Evolutionary conservation across 2,113 vertebrate species (phyloP).

Genomic region (Falco punctatus): DNA sequence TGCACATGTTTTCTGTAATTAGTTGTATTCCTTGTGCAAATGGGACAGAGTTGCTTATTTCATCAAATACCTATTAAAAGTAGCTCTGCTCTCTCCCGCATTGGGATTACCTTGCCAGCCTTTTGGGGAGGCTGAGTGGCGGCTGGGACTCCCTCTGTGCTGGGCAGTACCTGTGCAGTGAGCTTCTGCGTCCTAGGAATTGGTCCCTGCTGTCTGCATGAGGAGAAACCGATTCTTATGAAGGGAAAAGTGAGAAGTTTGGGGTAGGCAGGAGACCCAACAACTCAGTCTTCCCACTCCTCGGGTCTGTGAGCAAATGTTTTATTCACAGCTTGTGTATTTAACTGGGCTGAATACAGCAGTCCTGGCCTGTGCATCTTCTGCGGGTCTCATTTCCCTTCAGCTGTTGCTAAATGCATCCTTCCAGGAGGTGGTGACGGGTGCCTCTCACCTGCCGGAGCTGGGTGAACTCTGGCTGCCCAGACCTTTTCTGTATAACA

Average conservation of each 20-base stretch:
- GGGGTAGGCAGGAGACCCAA: neutral
- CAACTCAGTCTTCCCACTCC: neutral
- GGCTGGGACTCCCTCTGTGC: neutral
- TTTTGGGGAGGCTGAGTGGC: accelerated
- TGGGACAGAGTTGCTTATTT: neutral
- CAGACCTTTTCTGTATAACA: neutral
- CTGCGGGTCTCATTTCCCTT: neutral
- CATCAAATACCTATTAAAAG: neutral
- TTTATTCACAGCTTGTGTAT: neutral
- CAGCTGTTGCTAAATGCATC: neutral
- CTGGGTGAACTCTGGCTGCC: neutral
- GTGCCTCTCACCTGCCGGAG: neutral
- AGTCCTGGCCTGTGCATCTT: neutral
- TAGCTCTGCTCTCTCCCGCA: neutral
- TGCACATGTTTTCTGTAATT: neutral
- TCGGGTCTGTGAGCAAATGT: neutral
- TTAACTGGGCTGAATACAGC: neutral
- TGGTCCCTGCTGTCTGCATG: accelerated
- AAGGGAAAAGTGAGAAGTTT: neutral
- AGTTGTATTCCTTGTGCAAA: neutral
- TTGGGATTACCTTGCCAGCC: neutral
- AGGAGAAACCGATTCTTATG: neutral
- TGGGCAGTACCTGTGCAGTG: neutral
- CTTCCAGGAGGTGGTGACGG: neutral
- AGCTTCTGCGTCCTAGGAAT: accelerated